Conservation (phyloP, 2,888 invertebrate genomes). For the Seladonia tumulorum region DNA sequence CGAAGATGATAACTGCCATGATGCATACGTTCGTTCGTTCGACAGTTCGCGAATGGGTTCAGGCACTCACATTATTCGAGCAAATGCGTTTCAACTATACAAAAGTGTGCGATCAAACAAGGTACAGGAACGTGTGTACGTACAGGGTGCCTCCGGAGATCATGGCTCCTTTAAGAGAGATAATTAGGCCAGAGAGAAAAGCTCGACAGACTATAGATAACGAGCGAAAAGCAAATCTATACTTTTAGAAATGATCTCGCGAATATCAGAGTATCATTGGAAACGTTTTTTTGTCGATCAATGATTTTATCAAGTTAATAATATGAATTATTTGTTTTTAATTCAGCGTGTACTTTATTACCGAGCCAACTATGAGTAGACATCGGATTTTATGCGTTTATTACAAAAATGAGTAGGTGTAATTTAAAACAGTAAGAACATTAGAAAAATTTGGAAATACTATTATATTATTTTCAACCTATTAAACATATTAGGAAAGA, state of each 20-base stretch:
- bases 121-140: background rate
- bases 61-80: constrained; percentile 33
- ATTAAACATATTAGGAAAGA: no score
- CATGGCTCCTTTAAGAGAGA: background rate
- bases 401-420: no score
- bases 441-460: no score
- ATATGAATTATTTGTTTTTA: background rate
- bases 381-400: no score
- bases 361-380: background rate
- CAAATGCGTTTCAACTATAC: constrained; percentile 8
- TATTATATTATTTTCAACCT: no score
- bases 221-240: background rate
- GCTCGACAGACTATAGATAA: background rate
- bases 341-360: background rate
- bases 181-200: background rate
- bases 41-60: constrained; percentile 13
- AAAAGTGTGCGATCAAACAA: constrained; percentile 36
- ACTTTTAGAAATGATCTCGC: background rate
- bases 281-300: background rate
- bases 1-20: constrained; percentile 16
- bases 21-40: constrained; percentile 13
- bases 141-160: background rate
- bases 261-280: background rate
- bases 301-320: background rate
- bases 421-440: no score